phyloP scores from a whole-genome alignment of 92 coral and sea anemone genomes.

The Bergia sp. region DNA sequence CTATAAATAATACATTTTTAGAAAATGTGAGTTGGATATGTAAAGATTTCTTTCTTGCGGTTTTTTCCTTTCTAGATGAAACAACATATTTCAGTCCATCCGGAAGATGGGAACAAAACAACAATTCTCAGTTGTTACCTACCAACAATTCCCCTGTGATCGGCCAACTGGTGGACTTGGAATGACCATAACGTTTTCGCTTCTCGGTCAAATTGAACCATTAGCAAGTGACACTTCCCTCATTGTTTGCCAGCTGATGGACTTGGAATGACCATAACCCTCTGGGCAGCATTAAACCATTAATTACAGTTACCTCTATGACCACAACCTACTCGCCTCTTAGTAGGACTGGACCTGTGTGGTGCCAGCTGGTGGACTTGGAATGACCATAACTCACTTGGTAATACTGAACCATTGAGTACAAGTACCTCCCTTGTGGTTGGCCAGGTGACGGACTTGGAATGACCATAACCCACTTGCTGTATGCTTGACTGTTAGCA shows the following conservation, averaged over 20 bases:
- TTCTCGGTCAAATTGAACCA: background rate
- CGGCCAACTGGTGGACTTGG: conserved; percentile 28
- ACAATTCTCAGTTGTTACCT: background rate
- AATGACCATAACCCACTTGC: background rate
- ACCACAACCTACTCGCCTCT: background rate
- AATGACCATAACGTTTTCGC: background rate
- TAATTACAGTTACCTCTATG: background rate
- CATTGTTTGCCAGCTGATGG: conserved; percentile 6
- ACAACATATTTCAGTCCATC: conserved; percentile 1
- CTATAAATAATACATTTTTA: background rate
- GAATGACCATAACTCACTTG: background rate
- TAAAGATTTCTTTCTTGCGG: background rate
- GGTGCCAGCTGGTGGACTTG: conserved; percentile 13
- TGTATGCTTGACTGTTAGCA: background rate
- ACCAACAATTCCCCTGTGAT: background rate
- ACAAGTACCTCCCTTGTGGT: background rate
- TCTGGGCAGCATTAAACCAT: background rate
- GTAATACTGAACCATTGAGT: background rate
- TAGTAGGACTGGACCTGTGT: background rate
- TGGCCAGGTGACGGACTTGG: conserved; percentile 14
- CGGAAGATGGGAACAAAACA: background rate
- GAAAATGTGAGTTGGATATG: background rate
- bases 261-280: background rate
- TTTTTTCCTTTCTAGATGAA: background rate
- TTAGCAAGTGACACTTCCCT: background rate